A percentile compares a stretch with the other conserved stretches of the same genome.
Conservation (phyloP, 2,113 vertebrate species). For the Lophotis ruficrista region DNA sequence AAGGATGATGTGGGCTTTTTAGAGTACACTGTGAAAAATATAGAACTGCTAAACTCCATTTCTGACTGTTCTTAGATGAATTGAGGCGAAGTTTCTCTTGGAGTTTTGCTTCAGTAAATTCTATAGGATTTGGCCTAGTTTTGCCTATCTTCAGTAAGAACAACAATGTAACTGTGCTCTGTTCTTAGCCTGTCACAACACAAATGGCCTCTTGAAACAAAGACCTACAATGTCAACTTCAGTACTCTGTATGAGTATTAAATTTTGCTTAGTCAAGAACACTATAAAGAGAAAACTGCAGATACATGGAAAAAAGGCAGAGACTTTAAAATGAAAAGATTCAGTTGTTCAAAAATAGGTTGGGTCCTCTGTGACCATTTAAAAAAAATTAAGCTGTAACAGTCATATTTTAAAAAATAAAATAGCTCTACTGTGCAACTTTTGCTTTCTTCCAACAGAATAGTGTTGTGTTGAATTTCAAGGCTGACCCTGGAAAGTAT, state of each 20-base stretch:
- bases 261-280: background rate
- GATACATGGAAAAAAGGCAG: background rate
- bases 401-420: background rate
- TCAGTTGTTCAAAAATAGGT: conserved; percentile 16
- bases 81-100: background rate
- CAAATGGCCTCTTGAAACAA: background rate
- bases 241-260: background rate
- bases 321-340: conserved; percentile 8
- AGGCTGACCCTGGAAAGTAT: conserved; percentile 32
- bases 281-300: background rate
- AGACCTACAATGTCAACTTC: background rate
- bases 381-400: background rate
- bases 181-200: background rate
- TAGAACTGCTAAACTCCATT: background rate
- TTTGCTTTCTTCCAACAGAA: conserved; percentile 26
- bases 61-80: background rate
- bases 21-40: background rate
- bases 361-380: background rate
- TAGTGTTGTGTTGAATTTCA: conserved; percentile 39
- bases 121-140: background rate
- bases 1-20: background rate
- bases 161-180: background rate
- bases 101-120: background rate
- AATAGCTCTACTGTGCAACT: conserved; percentile 14
- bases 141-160: background rate